Evolutionary conservation across 1,140 invertebrate species (phyloP), one percentile per base, ranked within the genome.

Genomic region (Anoplophora glabripennis): DNA sequence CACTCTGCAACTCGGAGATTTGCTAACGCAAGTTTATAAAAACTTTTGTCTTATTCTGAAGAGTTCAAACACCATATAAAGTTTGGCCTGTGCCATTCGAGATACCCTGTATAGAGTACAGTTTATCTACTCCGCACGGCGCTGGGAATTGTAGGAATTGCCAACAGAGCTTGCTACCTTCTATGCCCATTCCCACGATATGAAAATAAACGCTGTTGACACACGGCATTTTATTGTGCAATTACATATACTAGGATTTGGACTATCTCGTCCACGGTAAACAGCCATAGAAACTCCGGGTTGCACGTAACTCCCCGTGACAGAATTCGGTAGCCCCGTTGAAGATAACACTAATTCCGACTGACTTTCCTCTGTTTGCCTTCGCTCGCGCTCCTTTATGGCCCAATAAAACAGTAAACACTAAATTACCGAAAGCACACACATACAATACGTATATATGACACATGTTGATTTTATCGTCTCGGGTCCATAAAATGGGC

Each of bases 391-490:
- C 54, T 44, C 46, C 46, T 56, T 45, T 56, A 40, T 41, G 41
- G 41, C 54, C 54, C 46, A 40, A 56, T 56, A 56, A 56, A 56
- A 56, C 54, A 56, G 46, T 56, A 56, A 56, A 56, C 54, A 56
- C 54, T 56, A 56, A 56, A 56, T 56, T 56, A 56, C 54, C 54
- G 54, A 56, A 56, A 56, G 54, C 54, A 45, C 54, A 56, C 40
- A 56, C 54, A n/a, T n/a, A 56, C 44, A 45, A 48, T 44, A 44
- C 21, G 21, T 28, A 56, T 56, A 56, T 56, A 56, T 56, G 54
- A 56, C 54, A 56, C 54, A 56, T 56, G 54, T 56, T 56, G 54
- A 56, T 56, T 56, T 56, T 56, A 56, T 56, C 54, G 45, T 44
- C 38, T n/a, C 38, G 2, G 15, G 4, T 7, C 38, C 15, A 41